These are phyloP conservation scores for Leuciscus waleckii DNA, from an alignment of 2,797 vertebrate genomes.

Conservation along the genomic window DNA sequence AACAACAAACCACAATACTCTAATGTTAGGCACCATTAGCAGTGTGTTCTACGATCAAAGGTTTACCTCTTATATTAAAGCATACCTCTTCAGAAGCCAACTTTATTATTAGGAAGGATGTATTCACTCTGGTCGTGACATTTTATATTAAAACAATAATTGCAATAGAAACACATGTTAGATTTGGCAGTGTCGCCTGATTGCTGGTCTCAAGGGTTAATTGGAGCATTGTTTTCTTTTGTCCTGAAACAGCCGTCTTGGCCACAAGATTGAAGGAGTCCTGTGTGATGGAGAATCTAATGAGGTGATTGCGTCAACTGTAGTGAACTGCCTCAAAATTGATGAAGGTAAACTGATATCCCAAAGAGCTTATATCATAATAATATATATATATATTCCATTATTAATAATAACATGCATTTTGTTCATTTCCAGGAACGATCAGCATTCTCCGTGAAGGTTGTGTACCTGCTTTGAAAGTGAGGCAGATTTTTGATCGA, in stretches of 20 bases:
- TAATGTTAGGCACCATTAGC: not conserved
- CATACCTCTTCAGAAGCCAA: not conserved
- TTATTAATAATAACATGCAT: conserved; percentile 13
- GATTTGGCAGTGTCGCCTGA: conserved; percentile 1
- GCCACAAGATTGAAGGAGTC: conserved; percentile 87
- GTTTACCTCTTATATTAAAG: conserved; percentile 9
- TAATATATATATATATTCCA: not conserved
- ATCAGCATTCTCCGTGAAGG: conserved; percentile 87
- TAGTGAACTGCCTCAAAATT: conserved; percentile 87
- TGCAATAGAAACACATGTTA: not conserved
- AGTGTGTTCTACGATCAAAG: not conserved
- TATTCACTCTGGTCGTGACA: not conserved
- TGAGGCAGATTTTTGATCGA: conserved; percentile 84
- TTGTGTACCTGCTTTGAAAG: conserved; percentile 82
- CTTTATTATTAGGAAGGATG: conserved; percentile 22
- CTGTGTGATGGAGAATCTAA: conserved; percentile 89
- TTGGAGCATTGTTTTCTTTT: not conserved
- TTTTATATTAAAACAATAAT: conserved; percentile 7
- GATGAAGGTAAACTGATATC: conserved; percentile 80
- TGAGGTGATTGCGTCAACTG: conserved; percentile 86
- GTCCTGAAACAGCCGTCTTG: conserved; percentile 79
- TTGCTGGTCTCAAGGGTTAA: not conserved
- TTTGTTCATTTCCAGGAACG: conserved; percentile 70
- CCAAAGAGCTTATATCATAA: not conserved
- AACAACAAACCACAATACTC: conserved; percentile 1